These are phyloP conservation scores for Cydia strobilella DNA, from an alignment of 1,140 invertebrate genomes.

Conservation along the genomic window DNA sequence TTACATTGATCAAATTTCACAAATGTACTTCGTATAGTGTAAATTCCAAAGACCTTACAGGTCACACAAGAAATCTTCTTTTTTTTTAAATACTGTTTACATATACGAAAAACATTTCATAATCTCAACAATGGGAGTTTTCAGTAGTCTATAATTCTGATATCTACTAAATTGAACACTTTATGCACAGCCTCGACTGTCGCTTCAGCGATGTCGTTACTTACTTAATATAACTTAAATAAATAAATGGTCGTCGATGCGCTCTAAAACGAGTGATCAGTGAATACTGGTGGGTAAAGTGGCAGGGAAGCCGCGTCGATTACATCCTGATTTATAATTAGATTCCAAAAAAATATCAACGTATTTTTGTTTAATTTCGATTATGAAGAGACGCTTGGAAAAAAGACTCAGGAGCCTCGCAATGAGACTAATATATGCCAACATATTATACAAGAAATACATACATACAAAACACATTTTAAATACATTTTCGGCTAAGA, in stretches of 20 bases:
- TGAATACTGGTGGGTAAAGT: constrained; percentile 78
- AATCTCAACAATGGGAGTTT: constrained; percentile 76
- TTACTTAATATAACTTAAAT: constrained; percentile 70
- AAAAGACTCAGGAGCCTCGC: not conserved
- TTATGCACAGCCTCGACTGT: constrained; percentile 77
- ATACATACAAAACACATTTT: too few species aligned
- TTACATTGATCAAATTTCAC: constrained; percentile 33
- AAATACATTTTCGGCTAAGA: too few species aligned
- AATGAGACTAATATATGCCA: not conserved
- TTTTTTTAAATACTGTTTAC: constrained; percentile 61
- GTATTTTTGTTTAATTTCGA: not conserved
- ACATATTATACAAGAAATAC: too few species aligned
- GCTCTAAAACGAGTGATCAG: constrained; percentile 79
- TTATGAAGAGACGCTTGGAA: too few species aligned
- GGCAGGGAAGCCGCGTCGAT: constrained; percentile 32
- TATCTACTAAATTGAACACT: constrained; percentile 77
- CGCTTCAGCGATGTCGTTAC: constrained; percentile 65
- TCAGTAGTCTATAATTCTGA: constrained; percentile 65
- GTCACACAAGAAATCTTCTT: constrained; percentile 36
- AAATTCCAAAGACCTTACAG: constrained; percentile 39
- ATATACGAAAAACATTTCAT: constrained; percentile 58
- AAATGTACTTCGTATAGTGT: constrained; percentile 40
- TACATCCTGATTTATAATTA: not conserved
- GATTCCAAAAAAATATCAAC: not conserved
- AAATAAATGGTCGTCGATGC: constrained; percentile 74